These are phyloP conservation scores for Parasteatoda tepidariorum DNA, from an alignment of 1,140 invertebrate genomes.

Conservation along the genomic window DNA sequence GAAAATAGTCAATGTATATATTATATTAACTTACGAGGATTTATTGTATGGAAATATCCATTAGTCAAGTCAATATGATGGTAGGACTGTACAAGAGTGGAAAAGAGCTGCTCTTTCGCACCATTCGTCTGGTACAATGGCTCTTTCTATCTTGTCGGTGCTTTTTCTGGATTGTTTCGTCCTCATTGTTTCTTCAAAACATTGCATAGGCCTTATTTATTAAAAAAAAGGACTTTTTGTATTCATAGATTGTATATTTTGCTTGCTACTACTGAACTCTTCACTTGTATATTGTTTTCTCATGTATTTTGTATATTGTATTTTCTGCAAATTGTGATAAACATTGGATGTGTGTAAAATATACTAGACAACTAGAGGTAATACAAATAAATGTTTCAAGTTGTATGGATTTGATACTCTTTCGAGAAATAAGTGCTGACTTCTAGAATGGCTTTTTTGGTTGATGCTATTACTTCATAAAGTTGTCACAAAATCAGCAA, in stretches of 20 bases:
- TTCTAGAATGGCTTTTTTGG: no score
- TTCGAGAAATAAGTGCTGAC: no score
- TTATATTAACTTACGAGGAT: neutral
- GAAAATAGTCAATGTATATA: neutral
- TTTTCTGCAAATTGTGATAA: slow-evolving; percentile 41
- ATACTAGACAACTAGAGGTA: neutral
- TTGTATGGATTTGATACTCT: no score
- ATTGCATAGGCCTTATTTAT: slow-evolving; percentile 32
- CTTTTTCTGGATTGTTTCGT: no score
- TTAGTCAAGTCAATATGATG: neutral
- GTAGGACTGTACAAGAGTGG: neutral
- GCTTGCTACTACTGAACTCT: slow-evolving; percentile 9
- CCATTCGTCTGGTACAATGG: no score
- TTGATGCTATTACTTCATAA: no score
- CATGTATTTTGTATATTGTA: slow-evolving; percentile 27
- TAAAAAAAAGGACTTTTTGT: neutral
- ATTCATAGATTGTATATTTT: slow-evolving; percentile 36
- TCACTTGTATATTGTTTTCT: slow-evolving; percentile 29
- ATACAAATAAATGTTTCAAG: no score
- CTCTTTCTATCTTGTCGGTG: no score
- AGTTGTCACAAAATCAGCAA: no score
- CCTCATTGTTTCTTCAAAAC: slow-evolving; percentile 27
- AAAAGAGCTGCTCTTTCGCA: neutral
- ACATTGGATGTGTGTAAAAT: neutral
- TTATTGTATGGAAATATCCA: neutral